Evolutionary conservation across 2,888 invertebrate species (phyloP).

Genomic region (Phengaris alcon): DNA sequence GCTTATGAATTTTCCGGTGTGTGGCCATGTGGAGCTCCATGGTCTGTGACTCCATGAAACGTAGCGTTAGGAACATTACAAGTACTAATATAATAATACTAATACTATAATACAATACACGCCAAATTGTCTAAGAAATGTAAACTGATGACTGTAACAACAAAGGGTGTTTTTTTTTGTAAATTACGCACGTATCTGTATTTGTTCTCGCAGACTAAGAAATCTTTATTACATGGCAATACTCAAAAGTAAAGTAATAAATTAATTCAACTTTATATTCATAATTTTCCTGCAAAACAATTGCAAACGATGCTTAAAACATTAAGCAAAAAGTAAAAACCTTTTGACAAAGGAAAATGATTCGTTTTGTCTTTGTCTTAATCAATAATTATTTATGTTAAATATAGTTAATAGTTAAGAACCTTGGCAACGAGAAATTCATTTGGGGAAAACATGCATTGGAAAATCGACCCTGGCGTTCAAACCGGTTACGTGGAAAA

Average conservation of each 20-base stretch:
- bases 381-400: conserved; percentile 2
- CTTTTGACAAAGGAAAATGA: not conserved
- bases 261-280: too few relatives aligned
- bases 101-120: too few relatives aligned
- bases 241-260: too few relatives aligned
- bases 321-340: not conserved
- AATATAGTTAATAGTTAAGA: conserved; percentile 33
- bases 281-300: not conserved
- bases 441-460: conserved; percentile 44
- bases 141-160: too few relatives aligned
- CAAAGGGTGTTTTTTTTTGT: too few relatives aligned
- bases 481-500: conserved; percentile 47
- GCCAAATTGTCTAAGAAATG: too few relatives aligned
- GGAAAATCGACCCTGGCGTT: conserved; percentile 46
- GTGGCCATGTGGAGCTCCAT: conserved; percentile 1
- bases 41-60: not conserved
- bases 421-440: conserved; percentile 46
- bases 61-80: too few relatives aligned
- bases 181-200: too few relatives aligned
- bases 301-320: not conserved
- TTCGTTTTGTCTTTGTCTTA: conserved; percentile 6
- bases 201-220: too few relatives aligned
- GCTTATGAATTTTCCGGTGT: conserved; percentile 15
- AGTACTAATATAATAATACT: too few relatives aligned
- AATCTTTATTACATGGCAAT: too few relatives aligned